Base-by-base conservation (phyloP, 2,113 vertebrate genomes). In the Pyxicephalus adspersus region DNA sequence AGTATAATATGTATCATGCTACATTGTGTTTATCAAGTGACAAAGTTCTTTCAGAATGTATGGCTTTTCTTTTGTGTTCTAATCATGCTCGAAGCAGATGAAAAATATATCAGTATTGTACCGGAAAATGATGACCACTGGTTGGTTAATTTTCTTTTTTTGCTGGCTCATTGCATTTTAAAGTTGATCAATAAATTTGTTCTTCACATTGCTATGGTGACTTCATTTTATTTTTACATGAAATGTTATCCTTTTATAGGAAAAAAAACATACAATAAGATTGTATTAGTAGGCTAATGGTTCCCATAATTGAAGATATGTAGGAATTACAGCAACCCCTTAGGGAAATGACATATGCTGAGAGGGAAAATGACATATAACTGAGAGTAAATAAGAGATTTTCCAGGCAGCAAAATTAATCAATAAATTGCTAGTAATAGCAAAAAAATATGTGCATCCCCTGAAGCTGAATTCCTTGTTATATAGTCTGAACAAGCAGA, bases 61-160 rank as follows among this genome's bases (percentile, higher is more conserved):
- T 22, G 73, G 34, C 16, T 25, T 68, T 81, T 64, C 50, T 45
- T 52, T 55, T 65, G 60, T 81, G 79, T 65, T 64, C 51, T 81
- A 65, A 65, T 55, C 28, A 74, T 38, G 67, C 57, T 80, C 64
- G 34, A 74, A 81, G 70, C 68, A 74, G 55, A 65, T 65, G 3
- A 31, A 31, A 71, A 38, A 81, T 73, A 64, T 81, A 81, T 81
- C 64, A 58, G 57, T 68, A 34, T 68, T 68, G 65, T 68, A n/a
- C 79, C 65, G 70, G 31, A 31, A 65, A 76, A 73, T 64, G 68
- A 74, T 73, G 70, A 58, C 79, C 79, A 74, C 79, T 74, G 79
- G 79, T 81, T 81, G 79, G 79, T 81, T 74, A 57, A 13, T 74
- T 78, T 81, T 45, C 67, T 81, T 78, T 81, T 45, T 78, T 81